Evolutionary conservation across 2,797 vertebrate genomes (phyloP).

Genomic region (Scyliorhinus canicula): DNA sequence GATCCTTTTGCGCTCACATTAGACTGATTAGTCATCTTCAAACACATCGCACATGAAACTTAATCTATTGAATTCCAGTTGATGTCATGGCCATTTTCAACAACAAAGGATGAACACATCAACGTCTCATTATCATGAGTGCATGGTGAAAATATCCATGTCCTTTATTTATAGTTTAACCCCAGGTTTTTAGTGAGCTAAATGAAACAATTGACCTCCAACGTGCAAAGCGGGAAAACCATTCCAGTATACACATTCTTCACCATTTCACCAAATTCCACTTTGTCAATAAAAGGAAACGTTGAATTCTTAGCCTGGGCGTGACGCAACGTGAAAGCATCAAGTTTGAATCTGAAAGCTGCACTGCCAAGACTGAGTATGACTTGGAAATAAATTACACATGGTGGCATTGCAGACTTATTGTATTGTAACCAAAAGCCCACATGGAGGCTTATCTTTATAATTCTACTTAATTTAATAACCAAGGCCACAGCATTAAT

Average conservation of each 20-base stretch:
- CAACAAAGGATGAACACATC: background rate
- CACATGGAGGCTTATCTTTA: background rate
- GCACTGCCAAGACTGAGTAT: background rate
- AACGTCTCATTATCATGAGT: background rate
- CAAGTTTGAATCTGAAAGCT: background rate
- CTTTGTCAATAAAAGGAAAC: background rate
- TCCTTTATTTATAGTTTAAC: background rate
- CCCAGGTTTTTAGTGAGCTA: background rate
- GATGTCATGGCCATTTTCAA: background rate
- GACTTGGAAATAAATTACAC: background rate
- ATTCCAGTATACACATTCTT: background rate
- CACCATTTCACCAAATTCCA: background rate
- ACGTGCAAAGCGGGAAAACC: background rate
- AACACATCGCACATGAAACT: no score
- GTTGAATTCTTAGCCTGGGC: background rate
- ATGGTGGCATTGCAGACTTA: background rate
- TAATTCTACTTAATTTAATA: background rate
- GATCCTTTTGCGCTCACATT: background rate
- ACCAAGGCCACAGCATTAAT: background rate
- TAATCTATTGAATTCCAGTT: background rate
- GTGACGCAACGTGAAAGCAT: background rate
- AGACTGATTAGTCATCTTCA: no score
- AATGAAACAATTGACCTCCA: background rate
- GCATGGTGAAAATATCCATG: background rate
- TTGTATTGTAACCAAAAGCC: background rate